These are phyloP conservation scores for Miichthys miiuy DNA, from an alignment of 2,797 vertebrate genomes.

Conservation along the genomic window DNA sequence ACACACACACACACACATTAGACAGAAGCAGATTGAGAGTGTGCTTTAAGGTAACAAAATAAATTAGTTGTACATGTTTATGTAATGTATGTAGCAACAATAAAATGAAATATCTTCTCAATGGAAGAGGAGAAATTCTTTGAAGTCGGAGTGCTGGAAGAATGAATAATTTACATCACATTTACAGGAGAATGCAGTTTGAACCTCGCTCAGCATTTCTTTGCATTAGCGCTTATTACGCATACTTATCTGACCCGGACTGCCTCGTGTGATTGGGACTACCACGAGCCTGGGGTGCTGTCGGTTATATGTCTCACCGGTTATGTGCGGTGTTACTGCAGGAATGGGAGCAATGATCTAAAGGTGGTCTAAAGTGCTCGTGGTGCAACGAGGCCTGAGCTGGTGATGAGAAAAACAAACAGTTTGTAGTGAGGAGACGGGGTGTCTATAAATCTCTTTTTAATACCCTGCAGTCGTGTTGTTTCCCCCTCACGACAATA, in stretches of 20 bases:
- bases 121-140: constrained; percentile 34
- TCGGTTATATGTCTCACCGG: constrained; percentile 23
- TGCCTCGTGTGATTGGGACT: constrained; percentile 34
- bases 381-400: constrained; percentile 36
- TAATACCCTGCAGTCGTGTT: constrained; percentile 63
- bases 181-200: constrained; percentile 55
- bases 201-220: constrained; percentile 48
- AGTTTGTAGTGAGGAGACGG: constrained; percentile 43
- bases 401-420: constrained; percentile 66
- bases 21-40: constrained; percentile 18
- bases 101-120: constrained; percentile 26
- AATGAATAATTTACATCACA: constrained; percentile 67
- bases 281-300: neutral
- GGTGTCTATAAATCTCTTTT: constrained; percentile 68
- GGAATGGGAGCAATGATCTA: constrained; percentile 48
- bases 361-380: constrained; percentile 34
- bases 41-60: constrained; percentile 35
- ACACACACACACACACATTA: constrained; percentile 8
- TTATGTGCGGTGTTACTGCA: constrained; percentile 38
- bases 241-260: constrained; percentile 28
- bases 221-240: constrained; percentile 49
- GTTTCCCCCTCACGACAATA: constrained; percentile 56
- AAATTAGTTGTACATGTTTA: constrained; percentile 35
- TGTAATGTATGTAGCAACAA: constrained; percentile 36
- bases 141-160: constrained; percentile 32